Evolutionary conservation across 2,888 invertebrate species (phyloP), one percentile per base, ranked within the genome.

Genomic region (Thecophora atra): DNA sequence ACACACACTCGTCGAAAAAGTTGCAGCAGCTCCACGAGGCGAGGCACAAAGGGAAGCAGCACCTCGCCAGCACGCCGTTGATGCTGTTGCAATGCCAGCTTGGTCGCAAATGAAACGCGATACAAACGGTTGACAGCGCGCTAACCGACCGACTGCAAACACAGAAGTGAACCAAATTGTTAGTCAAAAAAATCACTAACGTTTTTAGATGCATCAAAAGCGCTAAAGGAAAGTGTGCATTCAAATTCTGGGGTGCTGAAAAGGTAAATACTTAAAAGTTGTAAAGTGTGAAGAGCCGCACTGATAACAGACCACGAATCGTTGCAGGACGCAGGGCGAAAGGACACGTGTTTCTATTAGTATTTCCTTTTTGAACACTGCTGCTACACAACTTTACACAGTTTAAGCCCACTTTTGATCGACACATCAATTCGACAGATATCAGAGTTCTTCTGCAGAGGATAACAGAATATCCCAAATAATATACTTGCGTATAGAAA

Each of bases 111-210:
- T 72, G 72, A 72, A 68, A 72, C 63, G 72, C 54, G 68, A 72
- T 72, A 72, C 72, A 69, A 72, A 67, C 64, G 69, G 69, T 60
- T 72, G 72, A 72, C 72, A 68, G 62, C 56, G 52, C 58, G 26
- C 42, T 54, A 56, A 52, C 62, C 42, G 54, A 19, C n/a, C 47
- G 11, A 37, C 26, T 24, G 65, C 37, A 62, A n/a, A 64, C 26
- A 64, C 42, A 44, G 42, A 64, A 44, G 21, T 44, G 42, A 64
- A 64, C 37, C 19, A 64, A 0, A 26, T 15, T 24, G 7, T 44
- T 37, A 56, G 26, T 56, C 56, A 7, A 56, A 3, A 47, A 26
- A 28, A 64, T 17, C 17, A 47, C 63, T 19, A 60, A 60, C 42
- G 30, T 63, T 63, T 63, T 42, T 15, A 42, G 63, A 19, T 30